Evolutionary conservation across 2,797 vertebrate species (phyloP).

Genomic region (Pogoniulus pusillus): DNA sequence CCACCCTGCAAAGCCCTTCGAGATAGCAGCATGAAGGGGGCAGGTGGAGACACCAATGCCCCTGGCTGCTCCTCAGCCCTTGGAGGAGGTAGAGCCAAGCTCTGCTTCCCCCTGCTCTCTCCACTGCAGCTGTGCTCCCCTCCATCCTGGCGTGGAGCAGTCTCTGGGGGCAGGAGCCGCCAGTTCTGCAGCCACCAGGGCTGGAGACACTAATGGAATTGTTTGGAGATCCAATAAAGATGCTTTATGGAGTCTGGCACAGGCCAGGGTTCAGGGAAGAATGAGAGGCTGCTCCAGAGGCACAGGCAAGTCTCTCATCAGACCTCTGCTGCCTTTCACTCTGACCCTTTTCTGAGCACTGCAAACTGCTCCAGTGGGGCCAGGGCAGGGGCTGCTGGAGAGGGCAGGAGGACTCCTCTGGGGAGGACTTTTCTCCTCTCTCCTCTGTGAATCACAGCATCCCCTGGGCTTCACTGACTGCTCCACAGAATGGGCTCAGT

Average conservation of each 20-base stretch:
- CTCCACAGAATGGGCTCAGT: no score
- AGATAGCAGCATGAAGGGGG: background rate
- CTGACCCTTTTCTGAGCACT: background rate
- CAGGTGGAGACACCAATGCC: background rate
- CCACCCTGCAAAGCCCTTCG: background rate
- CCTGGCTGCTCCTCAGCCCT: background rate
- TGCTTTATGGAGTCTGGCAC: constrained; percentile 55
- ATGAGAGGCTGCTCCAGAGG: constrained; percentile 27
- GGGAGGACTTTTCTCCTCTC: background rate
- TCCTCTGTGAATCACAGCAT: accelerated
- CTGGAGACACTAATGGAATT: constrained; percentile 26
- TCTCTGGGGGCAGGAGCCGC: background rate
- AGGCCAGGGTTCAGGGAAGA: constrained; percentile 47
- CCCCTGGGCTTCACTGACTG: background rate
- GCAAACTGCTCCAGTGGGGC: background rate
- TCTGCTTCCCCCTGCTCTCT: background rate
- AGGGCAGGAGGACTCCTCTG: background rate
- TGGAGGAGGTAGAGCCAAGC: background rate
- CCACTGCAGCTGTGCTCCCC: background rate
- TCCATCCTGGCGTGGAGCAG: background rate
- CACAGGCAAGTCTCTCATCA: background rate
- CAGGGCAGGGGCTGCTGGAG: background rate
- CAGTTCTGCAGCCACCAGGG: background rate
- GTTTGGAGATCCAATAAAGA: constrained; percentile 61
- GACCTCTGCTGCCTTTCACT: background rate